Conservation (phyloP, 92 coral and sea anemone species). For the Anthopleura xanthogrammica region DNA sequence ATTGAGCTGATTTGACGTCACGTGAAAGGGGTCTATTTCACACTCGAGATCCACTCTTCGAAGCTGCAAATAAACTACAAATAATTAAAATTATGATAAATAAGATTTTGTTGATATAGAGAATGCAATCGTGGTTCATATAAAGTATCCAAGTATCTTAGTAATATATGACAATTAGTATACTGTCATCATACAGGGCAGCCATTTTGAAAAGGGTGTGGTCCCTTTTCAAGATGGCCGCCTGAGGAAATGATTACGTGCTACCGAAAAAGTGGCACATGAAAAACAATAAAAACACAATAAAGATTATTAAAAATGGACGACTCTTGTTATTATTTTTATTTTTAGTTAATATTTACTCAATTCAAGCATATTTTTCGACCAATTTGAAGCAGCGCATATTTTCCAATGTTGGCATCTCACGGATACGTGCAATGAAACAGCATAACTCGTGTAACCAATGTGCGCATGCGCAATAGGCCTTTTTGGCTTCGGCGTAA, state of each 20-base stretch:
- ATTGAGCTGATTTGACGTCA: too few relatives aligned
- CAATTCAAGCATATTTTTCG: too few relatives aligned
- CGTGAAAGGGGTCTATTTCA: background rate
- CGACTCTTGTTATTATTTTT: background rate
- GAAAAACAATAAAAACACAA: conserved; percentile 6
- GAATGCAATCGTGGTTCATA: conserved; percentile 22
- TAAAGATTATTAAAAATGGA: background rate
- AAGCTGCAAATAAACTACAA: conserved; percentile 1
- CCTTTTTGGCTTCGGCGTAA: too few relatives aligned
- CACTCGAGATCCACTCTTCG: background rate
- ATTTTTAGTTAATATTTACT: background rate
- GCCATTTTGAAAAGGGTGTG: conserved; percentile 11
- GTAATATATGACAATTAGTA: conserved; percentile 26
- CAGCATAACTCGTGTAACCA: too few relatives aligned
- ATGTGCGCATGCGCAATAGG: too few relatives aligned
- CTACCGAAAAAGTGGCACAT: background rate
- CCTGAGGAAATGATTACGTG: background rate
- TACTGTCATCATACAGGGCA: background rate
- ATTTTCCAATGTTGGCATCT: too few relatives aligned
- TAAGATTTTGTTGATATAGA: conserved; percentile 4
- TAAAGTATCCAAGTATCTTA: background rate
- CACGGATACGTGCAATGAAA: too few relatives aligned
- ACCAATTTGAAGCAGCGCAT: too few relatives aligned
- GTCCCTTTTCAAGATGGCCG: conserved; percentile 1
- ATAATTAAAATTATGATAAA: conserved; percentile 2